Evolutionary conservation across 1,140 invertebrate species (phyloP), one percentile per base, ranked within the genome.

Genomic region (Plectrocnemia conspersa): DNA sequence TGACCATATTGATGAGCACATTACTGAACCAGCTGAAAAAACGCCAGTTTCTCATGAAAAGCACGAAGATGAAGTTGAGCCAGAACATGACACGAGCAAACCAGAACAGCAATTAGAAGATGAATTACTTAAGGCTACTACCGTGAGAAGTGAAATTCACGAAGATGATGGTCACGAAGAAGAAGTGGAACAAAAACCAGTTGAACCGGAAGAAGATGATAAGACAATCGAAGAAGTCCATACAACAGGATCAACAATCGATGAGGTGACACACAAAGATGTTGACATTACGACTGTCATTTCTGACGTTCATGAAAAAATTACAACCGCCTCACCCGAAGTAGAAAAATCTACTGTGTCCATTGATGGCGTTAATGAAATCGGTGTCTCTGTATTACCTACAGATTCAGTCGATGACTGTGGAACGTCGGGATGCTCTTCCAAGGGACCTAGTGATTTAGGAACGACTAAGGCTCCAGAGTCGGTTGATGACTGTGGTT

Each of bases 301-400:
- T 38, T 6, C 6, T 38, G 35, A 16, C 15, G 35, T 38, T 16
- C 5, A 38, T 9, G 15, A 38, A 15, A 6, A 53, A 54, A 7
- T 18, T 27, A 49, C 32, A 7, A 44, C 50, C n/a, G 23, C 16
- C n/a, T 35, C 10, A 40, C 16, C 36, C 18, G 16, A 19, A 22
- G 45, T 40, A 29, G 57, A 54, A 13, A 35, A 46, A 10, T 52
- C 58, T 10, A 60, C 58, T 25, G 24, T 57, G 24, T 61, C 59
- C 16, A 52, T 35, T 10, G 59, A 61, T 24, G 59, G 55, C 40
- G 55, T 61, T 23, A 61, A 61, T 33, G 55, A 54, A 54, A 61
- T 61, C 18, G 59, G 59, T 18, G 59, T 61, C 18, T 61, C 59
- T 40, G 59, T 61, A 11, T 48, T 61, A 23, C 59, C 59, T 24